Conservation (phyloP, 2,888 invertebrate species). For the Alloplasta piceator region DNA sequence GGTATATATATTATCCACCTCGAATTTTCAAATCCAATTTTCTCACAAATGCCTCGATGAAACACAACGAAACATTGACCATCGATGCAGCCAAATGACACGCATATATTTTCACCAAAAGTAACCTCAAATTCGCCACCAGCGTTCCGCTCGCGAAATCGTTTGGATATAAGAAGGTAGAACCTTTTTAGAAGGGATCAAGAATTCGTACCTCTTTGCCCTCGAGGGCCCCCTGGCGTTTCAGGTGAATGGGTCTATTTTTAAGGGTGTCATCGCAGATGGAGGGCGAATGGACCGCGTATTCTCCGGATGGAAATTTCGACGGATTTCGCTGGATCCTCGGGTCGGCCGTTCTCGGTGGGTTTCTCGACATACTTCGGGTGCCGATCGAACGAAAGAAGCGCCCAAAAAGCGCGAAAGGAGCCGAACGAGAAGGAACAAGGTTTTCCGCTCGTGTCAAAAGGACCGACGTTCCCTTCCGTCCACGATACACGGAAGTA, state of each 20-base stretch:
- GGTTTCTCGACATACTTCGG: constrained; percentile 49
- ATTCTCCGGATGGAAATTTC: constrained; percentile 67
- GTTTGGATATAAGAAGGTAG: no score
- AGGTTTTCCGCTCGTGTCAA: background rate
- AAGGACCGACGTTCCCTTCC: background rate
- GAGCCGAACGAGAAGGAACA: background rate
- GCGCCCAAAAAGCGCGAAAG: background rate
- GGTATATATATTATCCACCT: no score
- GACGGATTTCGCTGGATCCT: constrained; percentile 19
- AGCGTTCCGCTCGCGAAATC: no score
- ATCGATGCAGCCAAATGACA: no score
- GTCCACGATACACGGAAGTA: background rate
- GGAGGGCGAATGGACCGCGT: constrained; percentile 65
- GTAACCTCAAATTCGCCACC: no score
- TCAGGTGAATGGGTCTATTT: constrained; percentile 68
- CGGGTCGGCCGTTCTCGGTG: constrained; percentile 25
- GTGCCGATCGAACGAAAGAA: background rate
- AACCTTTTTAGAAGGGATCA: no score
- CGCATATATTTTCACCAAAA: no score
- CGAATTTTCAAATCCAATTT: no score
- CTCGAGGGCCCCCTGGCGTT: constrained; percentile 66
- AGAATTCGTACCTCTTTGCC: constrained; percentile 66
- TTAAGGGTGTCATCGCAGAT: constrained; percentile 65
- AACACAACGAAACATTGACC: no score
- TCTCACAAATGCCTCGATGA: no score